Percentiles rank a stretch among this genome's conserved stretches.
Evolutionary conservation across 2,888 invertebrate genomes (phyloP).

Genomic region (Sarcophaga caerulescens): DNA sequence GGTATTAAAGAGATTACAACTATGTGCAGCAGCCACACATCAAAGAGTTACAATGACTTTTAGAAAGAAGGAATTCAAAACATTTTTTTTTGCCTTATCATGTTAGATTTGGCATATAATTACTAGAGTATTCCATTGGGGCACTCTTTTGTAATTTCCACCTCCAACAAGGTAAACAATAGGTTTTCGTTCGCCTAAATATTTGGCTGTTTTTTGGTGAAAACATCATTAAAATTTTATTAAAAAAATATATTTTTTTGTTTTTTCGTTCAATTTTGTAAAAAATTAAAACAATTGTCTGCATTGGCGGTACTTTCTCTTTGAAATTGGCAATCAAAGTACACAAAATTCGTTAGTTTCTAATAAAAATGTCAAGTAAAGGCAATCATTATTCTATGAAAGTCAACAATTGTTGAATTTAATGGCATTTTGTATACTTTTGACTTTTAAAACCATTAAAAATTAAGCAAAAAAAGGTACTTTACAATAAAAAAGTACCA

Average conservation of each 20-base stretch:
- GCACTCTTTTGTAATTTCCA: background rate
- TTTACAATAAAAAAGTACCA: no score
- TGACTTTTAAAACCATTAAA: no score
- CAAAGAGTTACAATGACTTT: constrained; percentile 64
- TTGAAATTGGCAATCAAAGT: no score
- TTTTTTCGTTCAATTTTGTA: background rate
- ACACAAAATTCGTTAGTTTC: no score
- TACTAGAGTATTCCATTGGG: background rate
- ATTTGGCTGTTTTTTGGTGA: constrained; percentile 64
- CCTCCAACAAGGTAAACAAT: background rate
- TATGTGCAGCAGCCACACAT: constrained; percentile 19
- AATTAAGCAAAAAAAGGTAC: no score
- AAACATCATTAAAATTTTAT: constrained; percentile 63
- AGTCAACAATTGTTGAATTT: no score
- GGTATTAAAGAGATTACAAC: background rate
- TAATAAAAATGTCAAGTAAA: no score
- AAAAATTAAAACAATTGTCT: background rate
- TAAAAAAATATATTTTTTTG: constrained; percentile 48
- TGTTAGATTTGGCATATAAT: background rate
- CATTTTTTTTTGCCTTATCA: constrained; percentile 42
- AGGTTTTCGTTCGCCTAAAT: constrained; percentile 53
- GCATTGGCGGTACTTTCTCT: no score
- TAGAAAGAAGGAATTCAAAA: background rate
- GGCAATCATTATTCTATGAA: no score
- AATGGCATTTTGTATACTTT: no score